A percentile compares a stretch with the other conserved stretches of the same genome.
phyloP scores from a whole-genome alignment of 2,113 vertebrate genomes.

The Herpailurus yagouaroundi region DNA sequence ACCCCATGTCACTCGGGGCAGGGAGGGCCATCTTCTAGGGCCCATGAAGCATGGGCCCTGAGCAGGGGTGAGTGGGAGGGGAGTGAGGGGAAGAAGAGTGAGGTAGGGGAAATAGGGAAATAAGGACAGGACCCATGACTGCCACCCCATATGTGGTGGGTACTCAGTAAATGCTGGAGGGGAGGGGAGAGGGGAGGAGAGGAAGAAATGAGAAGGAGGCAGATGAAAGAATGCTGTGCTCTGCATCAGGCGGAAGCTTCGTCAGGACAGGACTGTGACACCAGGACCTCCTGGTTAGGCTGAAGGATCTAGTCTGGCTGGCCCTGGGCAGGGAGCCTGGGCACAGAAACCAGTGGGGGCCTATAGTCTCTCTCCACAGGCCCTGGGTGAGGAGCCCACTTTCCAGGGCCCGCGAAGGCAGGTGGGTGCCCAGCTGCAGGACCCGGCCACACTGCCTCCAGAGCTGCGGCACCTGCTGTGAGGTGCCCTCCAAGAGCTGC shows the following conservation, averaged over 20 bases:
- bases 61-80: neutral
- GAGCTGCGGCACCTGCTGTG: neutral
- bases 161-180: neutral
- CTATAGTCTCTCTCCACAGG: neutral
- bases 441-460: neutral
- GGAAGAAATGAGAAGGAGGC: neutral
- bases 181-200: neutral
- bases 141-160: neutral
- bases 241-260: neutral
- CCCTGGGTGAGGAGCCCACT: neutral
- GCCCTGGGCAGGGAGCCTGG: neutral
- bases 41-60: neutral
- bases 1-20: accelerated
- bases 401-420: neutral
- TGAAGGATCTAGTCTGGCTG: too few species aligned
- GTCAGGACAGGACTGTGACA: neutral
- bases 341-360: neutral
- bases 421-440: neutral
- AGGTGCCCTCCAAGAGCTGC: neutral
- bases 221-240: accelerated
- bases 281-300: neutral
- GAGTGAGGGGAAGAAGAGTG: neutral
- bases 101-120: neutral
- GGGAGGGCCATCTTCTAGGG: neutral
- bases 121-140: neutral